These are phyloP conservation scores for Ellobius talpinus DNA, from an alignment of 2,113 vertebrate species.

Conservation along the genomic window DNA sequence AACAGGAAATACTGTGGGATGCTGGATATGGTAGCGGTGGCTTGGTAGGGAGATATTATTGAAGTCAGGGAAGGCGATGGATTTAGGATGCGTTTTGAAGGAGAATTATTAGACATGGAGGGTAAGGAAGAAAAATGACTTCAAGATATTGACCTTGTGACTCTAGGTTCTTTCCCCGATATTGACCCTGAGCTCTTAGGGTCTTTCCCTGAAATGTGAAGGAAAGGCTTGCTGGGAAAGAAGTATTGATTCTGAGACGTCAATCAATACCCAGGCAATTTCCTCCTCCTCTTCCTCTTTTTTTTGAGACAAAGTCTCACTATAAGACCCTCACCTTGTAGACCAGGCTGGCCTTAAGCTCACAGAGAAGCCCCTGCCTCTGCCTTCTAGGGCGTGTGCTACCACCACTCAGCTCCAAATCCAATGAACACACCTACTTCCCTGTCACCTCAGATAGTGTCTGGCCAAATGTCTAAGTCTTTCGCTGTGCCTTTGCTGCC, in stretches of 20 bases:
- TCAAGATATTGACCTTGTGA: not conserved
- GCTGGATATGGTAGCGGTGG: not conserved
- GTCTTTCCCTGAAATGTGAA: not conserved
- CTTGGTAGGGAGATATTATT: not conserved
- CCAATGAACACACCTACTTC: not conserved
- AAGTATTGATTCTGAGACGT: not conserved
- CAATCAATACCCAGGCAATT: not conserved
- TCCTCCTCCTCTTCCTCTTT: not conserved
- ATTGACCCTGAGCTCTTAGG: not conserved
- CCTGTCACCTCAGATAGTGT: not conserved
- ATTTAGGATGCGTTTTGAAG: conserved; percentile 5
- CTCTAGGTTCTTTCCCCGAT: not conserved
- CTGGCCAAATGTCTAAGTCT: not conserved
- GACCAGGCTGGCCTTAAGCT: not conserved
- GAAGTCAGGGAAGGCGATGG: not conserved
- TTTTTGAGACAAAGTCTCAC: not conserved
- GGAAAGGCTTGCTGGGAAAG: not conserved
- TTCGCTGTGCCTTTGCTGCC: not conserved
- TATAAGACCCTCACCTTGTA: not conserved
- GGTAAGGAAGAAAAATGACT: not conserved
- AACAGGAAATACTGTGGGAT: not conserved
- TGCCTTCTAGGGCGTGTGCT: not conserved
- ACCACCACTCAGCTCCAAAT: not conserved
- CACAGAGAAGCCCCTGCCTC: not conserved
- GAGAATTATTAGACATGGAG: not conserved